Evolutionary conservation across 2,113 vertebrate species (phyloP).

Genomic region (Amazona vittata): DNA sequence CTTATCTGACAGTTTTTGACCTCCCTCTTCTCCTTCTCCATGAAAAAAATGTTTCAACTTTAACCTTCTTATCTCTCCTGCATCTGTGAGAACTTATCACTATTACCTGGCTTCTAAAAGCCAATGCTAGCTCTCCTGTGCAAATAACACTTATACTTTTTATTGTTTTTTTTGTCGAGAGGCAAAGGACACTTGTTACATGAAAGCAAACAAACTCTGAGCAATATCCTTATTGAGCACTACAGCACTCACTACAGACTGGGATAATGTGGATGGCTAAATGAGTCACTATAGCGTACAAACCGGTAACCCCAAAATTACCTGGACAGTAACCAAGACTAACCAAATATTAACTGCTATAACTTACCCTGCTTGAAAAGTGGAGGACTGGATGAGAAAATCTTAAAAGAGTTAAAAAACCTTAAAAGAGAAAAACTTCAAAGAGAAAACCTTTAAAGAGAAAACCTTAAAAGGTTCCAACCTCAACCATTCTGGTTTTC

Average conservation of each 20-base stretch:
- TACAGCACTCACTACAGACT: not conserved
- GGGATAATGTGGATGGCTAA: not conserved
- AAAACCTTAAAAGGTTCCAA: not conserved
- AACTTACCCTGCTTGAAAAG: not conserved
- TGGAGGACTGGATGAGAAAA: not conserved
- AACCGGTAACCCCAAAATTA: not conserved
- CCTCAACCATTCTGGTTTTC: not conserved
- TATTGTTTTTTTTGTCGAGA: not conserved
- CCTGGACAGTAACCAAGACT: not conserved
- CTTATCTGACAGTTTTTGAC: not conserved
- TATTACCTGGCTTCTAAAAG: not conserved
- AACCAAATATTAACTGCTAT: not conserved
- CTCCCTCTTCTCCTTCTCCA: fast-evolving
- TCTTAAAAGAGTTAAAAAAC: not conserved
- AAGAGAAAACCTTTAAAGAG: not conserved
- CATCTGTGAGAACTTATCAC: not conserved
- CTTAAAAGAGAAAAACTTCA: no score
- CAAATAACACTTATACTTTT: not conserved
- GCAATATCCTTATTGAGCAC: not conserved
- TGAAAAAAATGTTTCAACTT: not conserved
- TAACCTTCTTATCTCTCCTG: not conserved
- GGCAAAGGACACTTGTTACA: not conserved
- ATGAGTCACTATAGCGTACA: not conserved
- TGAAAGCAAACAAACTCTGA: not conserved
- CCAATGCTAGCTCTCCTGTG: not conserved